Evolutionary conservation across 2,797 vertebrate species (phyloP).

Genomic region (Streptopelia turtur): DNA sequence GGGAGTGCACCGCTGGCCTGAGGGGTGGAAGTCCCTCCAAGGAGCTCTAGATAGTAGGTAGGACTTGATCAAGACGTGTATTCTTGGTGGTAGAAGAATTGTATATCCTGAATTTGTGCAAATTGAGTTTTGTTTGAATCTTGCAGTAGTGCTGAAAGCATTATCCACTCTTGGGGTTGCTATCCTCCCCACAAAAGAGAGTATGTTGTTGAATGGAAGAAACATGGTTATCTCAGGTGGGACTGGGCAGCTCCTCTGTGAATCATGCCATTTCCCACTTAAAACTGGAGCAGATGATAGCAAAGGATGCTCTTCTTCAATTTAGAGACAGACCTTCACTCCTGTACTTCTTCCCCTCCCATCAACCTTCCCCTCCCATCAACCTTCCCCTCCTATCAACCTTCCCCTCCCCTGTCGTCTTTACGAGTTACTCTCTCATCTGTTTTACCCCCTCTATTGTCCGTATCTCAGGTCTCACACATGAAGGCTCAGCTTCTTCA

Average conservation of each 20-base stretch:
- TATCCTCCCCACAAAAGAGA: background rate
- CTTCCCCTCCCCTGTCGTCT: background rate
- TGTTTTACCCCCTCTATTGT: background rate
- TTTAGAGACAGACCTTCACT: background rate
- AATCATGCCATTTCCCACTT: background rate
- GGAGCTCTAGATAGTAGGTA: background rate
- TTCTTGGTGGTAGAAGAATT: background rate
- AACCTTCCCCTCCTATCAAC: background rate
- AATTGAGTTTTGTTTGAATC: background rate
- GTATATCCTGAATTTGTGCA: background rate
- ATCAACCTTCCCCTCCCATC: too few species aligned
- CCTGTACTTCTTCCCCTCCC: background rate
- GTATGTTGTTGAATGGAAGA: background rate
- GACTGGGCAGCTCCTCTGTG: background rate
- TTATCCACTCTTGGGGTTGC: background rate
- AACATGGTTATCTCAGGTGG: background rate
- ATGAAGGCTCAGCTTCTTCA: background rate
- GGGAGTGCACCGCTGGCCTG: background rate
- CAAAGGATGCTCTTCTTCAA: background rate
- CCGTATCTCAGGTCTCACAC: background rate
- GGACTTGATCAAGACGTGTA: background rate
- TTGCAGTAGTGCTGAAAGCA: background rate
- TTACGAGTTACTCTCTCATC: background rate
- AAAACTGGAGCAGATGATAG: background rate
- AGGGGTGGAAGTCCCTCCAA: background rate